A percentile compares a stretch with the other conserved stretches of the same genome.
Evolutionary conservation across 2,797 vertebrate species (phyloP).

Genomic region (Trematomus bernacchii): DNA sequence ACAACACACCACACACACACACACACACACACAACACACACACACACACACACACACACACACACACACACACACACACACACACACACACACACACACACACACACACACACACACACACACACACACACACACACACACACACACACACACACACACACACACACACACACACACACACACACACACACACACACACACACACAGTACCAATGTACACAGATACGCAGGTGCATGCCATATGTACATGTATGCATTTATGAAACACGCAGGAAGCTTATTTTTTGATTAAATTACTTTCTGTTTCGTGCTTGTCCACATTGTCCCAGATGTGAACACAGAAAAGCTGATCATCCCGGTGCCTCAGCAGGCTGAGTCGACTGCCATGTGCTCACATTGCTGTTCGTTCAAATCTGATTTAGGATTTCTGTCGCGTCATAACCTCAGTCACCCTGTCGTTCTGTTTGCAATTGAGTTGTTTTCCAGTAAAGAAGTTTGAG

Average conservation of each 20-base stretch:
- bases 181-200: background rate
- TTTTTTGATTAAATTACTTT: background rate
- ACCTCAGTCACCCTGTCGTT: background rate
- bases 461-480: background rate
- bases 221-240: slow-evolving; percentile 37
- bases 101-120: no score
- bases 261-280: background rate
- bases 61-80: no score
- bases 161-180: slow-evolving; percentile 13
- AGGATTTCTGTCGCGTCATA: background rate
- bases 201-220: background rate
- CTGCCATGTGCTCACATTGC: background rate
- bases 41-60: background rate
- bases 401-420: background rate
- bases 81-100: no score
- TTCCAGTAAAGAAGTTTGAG: background rate
- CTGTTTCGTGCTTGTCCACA: background rate
- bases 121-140: no score
- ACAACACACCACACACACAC: slow-evolving; percentile 8
- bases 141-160: background rate
- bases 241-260: slow-evolving; percentile 9
- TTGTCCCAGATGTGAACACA: background rate
- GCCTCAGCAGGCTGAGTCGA: slow-evolving; percentile 5
- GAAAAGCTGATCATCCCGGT: background rate
- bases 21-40: background rate